Evolutionary conservation across 92 coral and sea anemone genomes (phyloP).

Genomic region (Zoanthus solanderi): DNA sequence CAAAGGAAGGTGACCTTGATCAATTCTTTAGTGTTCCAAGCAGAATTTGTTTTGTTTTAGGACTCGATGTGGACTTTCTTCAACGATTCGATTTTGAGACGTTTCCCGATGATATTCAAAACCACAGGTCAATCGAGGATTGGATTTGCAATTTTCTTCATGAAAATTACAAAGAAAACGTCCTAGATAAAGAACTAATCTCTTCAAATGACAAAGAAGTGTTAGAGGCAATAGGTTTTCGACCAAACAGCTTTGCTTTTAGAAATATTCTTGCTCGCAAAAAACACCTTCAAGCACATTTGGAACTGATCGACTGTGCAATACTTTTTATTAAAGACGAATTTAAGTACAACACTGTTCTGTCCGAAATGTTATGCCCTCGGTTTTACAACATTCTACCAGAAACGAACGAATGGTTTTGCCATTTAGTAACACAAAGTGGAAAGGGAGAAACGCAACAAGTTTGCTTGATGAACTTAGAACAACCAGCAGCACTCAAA

Average conservation of each 20-base stretch:
- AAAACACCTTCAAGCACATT: constrained; percentile 31
- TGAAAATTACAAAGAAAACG: constrained; percentile 8
- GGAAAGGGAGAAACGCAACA: not conserved
- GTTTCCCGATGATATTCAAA: constrained; percentile 29
- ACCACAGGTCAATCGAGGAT: constrained; percentile 39
- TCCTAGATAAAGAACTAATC: not conserved
- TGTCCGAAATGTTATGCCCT: not conserved
- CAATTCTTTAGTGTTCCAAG: constrained; percentile 17
- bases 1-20: not conserved
- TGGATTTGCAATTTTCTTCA: constrained; percentile 56
- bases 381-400: constrained; percentile 46
- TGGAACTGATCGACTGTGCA: constrained; percentile 58
- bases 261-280: constrained; percentile 42
- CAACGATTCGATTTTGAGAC: constrained; percentile 34
- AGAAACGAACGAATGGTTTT: constrained; percentile 39
- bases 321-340: constrained; percentile 60
- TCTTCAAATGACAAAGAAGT: constrained; percentile 1
- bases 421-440: not conserved
- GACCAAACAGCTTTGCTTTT: constrained; percentile 20
- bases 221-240: constrained; percentile 62
- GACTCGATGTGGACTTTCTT: constrained; percentile 55
- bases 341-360: constrained; percentile 57
- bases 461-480: constrained; percentile 38
- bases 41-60: constrained; percentile 47
- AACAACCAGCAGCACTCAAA: constrained; percentile 4